Evolutionary conservation across 2,888 invertebrate genomes (phyloP), one percentile per base, ranked within the genome.

Genomic region (Tachina lurida): DNA sequence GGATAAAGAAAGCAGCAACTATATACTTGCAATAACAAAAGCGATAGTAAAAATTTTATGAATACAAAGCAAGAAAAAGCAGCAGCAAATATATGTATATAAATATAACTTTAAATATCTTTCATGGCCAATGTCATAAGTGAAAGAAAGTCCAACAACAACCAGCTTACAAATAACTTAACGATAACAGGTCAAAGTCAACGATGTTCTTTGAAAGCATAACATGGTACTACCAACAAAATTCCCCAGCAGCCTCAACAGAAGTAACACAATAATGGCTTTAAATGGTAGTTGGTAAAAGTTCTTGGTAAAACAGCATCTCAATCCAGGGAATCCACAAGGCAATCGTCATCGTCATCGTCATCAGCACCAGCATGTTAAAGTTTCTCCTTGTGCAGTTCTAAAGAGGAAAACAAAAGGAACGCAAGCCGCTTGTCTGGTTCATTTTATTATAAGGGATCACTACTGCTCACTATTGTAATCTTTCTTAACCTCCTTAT

Each of bases 41-140:
- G 45, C 47, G 19, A 70, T 58, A 47, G 17, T 12, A 41, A 54
- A 71, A 65, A 65, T 31, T 75, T 15, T 9, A 12, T 22, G 49
- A 54, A 75, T 12, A 58, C 10, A 73, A 74, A 60, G 19, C 5
- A 4, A 54, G 45, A n/a, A 22, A 80, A 49, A 47, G 39, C 19
- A 49, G 31, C 19, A 13, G 43, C 54, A 45, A 45, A 70, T 39
- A 58, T 62, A 31, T 31, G 7, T 31, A 31, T 31, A 31, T 31
- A 31, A 31, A 31, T 31, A 31, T 0, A 31, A 31, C 7, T 31
- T 62, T 68, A 54, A 73, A 78, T 60, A 70, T 58, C 43, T 58
- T 47, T 74, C 84, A 81, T 79, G 78, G 82, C 82, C 85, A 75
- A 82, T 79, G 75, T 79, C 78, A 82, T 41, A 73, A 73, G 84